A percentile compares a stretch with the other conserved stretches of the same genome.
These are phyloP conservation scores for Synergus umbraculus DNA, from an alignment of 2,888 invertebrate species.

Conservation along the genomic window DNA sequence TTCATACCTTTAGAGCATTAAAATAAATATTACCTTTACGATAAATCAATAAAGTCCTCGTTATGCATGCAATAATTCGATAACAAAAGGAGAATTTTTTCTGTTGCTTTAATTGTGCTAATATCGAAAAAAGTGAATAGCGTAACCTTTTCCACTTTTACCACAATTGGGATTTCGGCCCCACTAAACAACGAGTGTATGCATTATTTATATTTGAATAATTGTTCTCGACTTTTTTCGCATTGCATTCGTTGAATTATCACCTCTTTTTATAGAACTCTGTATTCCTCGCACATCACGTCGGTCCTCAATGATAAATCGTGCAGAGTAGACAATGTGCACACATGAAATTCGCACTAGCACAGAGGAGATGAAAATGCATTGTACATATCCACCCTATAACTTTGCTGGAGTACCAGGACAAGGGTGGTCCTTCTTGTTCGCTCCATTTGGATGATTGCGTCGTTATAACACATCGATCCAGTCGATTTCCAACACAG, in stretches of 20 bases:
- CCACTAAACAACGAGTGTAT: conserved; percentile 4
- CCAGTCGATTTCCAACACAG: conserved; percentile 38
- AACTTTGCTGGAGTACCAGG: conserved; percentile 22
- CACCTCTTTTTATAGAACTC: conserved; percentile 29
- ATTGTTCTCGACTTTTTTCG: conserved; percentile 23
- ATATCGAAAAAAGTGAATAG: conserved; percentile 4
- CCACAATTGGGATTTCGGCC: conserved; percentile 1
- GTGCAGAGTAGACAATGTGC: conserved; percentile 17
- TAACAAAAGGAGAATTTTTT: background rate
- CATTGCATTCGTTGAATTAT: conserved; percentile 31
- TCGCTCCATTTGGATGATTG: conserved; percentile 64
- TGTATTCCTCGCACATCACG: conserved; percentile 39
- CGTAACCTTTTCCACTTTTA: background rate
- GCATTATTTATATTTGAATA: conserved; percentile 35
- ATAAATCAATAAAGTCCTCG: background rate
- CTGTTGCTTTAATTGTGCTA: conserved; percentile 14
- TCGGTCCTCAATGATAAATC: conserved; percentile 36
- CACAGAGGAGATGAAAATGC: conserved; percentile 30
- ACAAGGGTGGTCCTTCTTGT: conserved; percentile 50
- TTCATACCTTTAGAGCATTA: background rate
- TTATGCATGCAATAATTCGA: background rate
- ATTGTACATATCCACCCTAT: conserved; percentile 25
- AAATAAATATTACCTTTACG: background rate
- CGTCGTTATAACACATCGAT: conserved; percentile 54
- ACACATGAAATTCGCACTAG: conserved; percentile 29